These are phyloP conservation scores for Melanocharis versteri DNA, from an alignment of 2,113 vertebrate species.

Conservation along the genomic window DNA sequence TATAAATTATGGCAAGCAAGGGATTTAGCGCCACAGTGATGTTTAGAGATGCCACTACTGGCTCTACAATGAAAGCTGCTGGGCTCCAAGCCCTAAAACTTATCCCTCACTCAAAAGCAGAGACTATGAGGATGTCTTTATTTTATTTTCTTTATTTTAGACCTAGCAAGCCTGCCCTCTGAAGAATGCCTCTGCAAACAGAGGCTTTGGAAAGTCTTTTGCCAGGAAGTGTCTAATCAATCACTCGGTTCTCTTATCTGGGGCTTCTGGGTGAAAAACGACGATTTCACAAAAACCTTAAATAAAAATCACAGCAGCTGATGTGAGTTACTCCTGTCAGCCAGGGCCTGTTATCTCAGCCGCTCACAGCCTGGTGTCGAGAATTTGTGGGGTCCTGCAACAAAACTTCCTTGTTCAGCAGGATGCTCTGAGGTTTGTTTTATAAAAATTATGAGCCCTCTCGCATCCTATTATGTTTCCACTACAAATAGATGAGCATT, in stretches of 20 bases:
- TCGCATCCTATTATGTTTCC: rapidly evolving
- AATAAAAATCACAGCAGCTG: not conserved
- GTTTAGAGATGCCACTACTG: not conserved
- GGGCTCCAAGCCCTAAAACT: not conserved
- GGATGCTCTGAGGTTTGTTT: not conserved
- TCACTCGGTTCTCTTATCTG: not conserved
- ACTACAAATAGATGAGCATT: not conserved
- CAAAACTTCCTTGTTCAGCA: not conserved
- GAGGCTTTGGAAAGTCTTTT: not conserved
- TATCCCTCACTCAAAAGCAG: not conserved
- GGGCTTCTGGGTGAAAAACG: rapidly evolving
- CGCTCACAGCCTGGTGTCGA: rapidly evolving
- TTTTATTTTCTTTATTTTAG: not conserved
- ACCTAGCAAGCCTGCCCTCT: not conserved
- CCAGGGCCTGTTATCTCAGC: not conserved
- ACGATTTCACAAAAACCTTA: not conserved
- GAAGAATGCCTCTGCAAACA: not conserved
- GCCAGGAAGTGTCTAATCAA: not conserved
- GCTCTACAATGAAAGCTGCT: not conserved
- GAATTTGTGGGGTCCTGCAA: not conserved
- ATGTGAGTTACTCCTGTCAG: not conserved
- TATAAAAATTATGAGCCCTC: not conserved
- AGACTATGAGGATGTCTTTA: not conserved
- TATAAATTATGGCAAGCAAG: rapidly evolving
- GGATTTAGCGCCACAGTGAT: not conserved